Evolutionary conservation across 1,140 invertebrate species (phyloP).

Genomic region (Formica exsecta): DNA sequence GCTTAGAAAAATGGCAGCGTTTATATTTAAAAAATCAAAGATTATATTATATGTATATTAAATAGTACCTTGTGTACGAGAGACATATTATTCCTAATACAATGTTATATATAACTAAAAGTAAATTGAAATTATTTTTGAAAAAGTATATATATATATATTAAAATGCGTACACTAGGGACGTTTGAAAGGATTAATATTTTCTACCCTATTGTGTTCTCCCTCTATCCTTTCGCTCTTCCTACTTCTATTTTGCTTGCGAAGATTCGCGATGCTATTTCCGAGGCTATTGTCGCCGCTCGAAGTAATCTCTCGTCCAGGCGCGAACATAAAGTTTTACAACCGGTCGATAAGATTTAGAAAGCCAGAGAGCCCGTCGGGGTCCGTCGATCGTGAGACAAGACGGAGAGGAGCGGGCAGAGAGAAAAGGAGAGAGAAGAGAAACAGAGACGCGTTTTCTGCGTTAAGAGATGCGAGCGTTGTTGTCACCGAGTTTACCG

Average conservation of each 20-base stretch:
- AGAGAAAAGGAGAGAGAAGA: background rate
- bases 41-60: too few species aligned
- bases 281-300: conserved; percentile 49
- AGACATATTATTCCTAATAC: too few species aligned
- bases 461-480: conserved; percentile 47
- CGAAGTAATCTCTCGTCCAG: conserved; percentile 39
- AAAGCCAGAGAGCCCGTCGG: conserved; percentile 42
- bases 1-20: too few species aligned
- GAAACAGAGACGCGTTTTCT: conserved; percentile 14
- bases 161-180: too few species aligned
- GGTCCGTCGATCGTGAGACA: conserved; percentile 23
- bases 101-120: too few species aligned
- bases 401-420: background rate
- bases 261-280: conserved; percentile 45
- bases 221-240: background rate
- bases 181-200: background rate
- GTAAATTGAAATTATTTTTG: too few species aligned
- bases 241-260: background rate
- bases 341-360: conserved; percentile 62
- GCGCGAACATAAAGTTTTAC: conserved; percentile 62
- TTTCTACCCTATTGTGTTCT: background rate
- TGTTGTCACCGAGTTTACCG: conserved; percentile 69
- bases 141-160: too few species aligned
- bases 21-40: too few species aligned
- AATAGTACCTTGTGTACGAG: too few species aligned